Evolutionary conservation across 2,797 vertebrate genomes (phyloP).

Genomic region (Enteromius thamalakanensis): DNA sequence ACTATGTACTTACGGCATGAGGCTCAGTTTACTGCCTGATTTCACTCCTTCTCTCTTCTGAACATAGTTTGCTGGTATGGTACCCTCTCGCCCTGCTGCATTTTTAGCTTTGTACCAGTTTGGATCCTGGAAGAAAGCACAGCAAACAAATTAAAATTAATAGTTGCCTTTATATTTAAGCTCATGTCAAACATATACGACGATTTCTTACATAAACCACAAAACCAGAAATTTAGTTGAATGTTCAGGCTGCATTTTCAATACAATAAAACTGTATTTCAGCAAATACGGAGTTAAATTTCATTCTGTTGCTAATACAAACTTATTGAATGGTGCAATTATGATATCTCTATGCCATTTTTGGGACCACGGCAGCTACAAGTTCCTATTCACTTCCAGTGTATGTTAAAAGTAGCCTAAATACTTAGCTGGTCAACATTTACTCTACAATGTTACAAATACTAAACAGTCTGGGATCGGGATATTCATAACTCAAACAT

Average conservation of each 20-base stretch:
- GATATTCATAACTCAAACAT: too few relatives aligned
- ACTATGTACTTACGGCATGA: constrained; percentile 92
- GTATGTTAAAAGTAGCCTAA: neutral
- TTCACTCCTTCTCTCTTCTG: constrained; percentile 96
- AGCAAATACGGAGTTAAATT: neutral
- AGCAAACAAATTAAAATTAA: neutral
- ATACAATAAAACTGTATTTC: neutral
- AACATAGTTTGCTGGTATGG: constrained; percentile 96
- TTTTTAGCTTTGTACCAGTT: constrained; percentile 99
- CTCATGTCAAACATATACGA: neutral
- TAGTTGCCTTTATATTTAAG: neutral
- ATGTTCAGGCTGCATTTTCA: neutral
- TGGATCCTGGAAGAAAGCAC: constrained; percentile 81
- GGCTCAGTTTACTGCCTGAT: constrained; percentile 91
- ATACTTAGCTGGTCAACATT: neutral
- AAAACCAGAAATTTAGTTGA: neutral
- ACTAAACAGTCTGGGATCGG: neutral
- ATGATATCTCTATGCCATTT: neutral
- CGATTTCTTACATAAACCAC: neutral
- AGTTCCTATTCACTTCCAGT: neutral
- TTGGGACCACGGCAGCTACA: neutral
- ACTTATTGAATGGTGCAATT: neutral
- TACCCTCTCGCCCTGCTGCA: constrained; percentile 88
- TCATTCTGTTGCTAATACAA: neutral
- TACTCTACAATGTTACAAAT: neutral